phyloP scores from a whole-genome alignment of 2,888 invertebrate genomes.

The Chironomus tentans region DNA sequence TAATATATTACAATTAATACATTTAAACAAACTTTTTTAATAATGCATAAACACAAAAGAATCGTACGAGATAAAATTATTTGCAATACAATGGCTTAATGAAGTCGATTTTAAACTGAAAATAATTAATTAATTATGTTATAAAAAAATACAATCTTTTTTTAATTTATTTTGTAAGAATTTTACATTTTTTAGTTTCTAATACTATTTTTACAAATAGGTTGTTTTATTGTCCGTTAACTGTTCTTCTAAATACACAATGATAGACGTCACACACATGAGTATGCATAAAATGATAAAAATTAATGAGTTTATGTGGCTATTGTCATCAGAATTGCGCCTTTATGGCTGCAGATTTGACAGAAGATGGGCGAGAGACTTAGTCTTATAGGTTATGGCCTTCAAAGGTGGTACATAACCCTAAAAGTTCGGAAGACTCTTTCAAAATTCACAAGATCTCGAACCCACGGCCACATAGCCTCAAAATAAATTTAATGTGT shows the following conservation, averaged over 20 bases:
- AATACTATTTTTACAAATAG: neutral
- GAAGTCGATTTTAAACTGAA: slow-evolving; percentile 11
- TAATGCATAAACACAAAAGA: neutral
- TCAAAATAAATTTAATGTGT: neutral
- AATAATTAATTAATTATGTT: neutral
- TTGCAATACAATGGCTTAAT: slow-evolving; percentile 26
- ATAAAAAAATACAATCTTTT: neutral
- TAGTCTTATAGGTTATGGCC: too few species aligned
- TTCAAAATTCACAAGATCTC: neutral
- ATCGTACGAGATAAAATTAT: slow-evolving; percentile 11
- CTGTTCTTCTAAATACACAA: neutral
- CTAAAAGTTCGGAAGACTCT: neutral
- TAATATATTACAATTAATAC: neutral
- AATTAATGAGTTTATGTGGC: neutral
- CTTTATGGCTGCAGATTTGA: too few species aligned
- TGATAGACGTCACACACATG: neutral
- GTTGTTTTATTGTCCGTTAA: slow-evolving; percentile 8
- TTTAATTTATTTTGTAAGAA: neutral
- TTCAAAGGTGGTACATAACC: too few species aligned
- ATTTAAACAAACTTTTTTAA: neutral
- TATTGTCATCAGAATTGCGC: too few species aligned
- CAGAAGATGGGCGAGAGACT: too few species aligned
- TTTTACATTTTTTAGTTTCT: neutral
- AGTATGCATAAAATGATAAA: neutral
- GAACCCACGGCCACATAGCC: neutral